Evolutionary conservation across 2,797 vertebrate genomes (phyloP), one percentile per base, ranked within the genome.

Genomic region (Chaunax sp.): DNA sequence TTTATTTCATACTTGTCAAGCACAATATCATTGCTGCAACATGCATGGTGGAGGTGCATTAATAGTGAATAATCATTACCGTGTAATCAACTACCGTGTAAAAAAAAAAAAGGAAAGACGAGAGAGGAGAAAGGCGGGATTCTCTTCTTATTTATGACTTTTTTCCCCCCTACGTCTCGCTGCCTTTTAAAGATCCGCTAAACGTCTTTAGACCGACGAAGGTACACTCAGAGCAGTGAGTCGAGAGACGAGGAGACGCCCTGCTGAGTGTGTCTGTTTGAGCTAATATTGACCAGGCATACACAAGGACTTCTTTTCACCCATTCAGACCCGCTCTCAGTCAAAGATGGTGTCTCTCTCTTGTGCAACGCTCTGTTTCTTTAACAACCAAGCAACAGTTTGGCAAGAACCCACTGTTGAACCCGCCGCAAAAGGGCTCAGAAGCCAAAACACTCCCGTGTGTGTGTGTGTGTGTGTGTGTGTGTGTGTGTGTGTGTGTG

Each of bases 381-480:
- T 82, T 80, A 77, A 77, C 75, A 73, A 37, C 78, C 30, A 60
- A 80, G 71, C 75, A 74, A 74, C 80, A 61, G 74, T 80, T 83
- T 81, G 80, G 64, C 78, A 61, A 40, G 41, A 70, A 19, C 37
- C 44, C 49, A 33, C 61, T 9, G 15, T 84, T 59, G 54, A 16
- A 54, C 64, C 69, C n/a, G 52, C 65, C 58, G 28, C 72, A 72
- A 46, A 66, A 15, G 30, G n/a, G 16, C 63, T 35, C 61, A 5
- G 35, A 45, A 64, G 71, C 71, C 81, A 81, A 70, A 83, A 74
- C 47, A 47, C 71, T 67, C 70, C 47, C 59, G 20, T 43, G 33
- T 58, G 46, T 71, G 67, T 66, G 69, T 65, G 59, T 63, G 65
- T 57, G 58, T 50, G 50, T 53, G 59, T 63, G 15, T 16, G 56